These are phyloP conservation scores for Arenaria interpres DNA, from an alignment of 2,113 vertebrate genomes.

Conservation along the genomic window DNA sequence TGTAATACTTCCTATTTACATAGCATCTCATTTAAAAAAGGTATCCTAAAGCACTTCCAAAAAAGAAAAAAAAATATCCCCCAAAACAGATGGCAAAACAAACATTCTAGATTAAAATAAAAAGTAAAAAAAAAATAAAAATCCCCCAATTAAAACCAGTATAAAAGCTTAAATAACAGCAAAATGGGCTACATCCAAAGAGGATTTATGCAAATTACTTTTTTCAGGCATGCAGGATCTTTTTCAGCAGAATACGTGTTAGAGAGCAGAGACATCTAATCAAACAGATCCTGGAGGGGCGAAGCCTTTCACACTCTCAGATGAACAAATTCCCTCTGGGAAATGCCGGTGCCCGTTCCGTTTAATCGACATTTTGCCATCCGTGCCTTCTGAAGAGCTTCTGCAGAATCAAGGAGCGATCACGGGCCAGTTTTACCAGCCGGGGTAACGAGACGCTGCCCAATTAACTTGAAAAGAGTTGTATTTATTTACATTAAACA, in stretches of 20 bases:
- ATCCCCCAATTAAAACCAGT: neutral
- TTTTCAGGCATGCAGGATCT: neutral
- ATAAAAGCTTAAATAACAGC: neutral
- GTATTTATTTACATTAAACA: neutral
- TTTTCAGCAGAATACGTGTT: neutral
- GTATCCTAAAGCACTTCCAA: neutral
- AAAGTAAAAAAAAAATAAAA: rapidly evolving
- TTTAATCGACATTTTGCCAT: neutral
- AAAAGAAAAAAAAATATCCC: neutral
- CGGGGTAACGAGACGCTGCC: neutral
- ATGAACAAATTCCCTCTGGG: neutral
- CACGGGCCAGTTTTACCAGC: neutral
- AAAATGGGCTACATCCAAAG: neutral
- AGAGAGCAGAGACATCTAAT: neutral
- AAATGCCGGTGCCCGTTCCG: neutral
- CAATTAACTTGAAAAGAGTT: neutral
- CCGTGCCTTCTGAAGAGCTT: neutral
- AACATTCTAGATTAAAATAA: neutral
- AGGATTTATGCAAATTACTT: slow-evolving; percentile 14
- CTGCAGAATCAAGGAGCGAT: neutral
- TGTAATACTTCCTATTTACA: neutral
- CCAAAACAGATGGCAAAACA: slow-evolving; percentile 30
- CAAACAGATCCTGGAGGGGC: neutral
- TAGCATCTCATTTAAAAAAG: neutral
- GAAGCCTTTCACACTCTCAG: neutral